Evolutionary conservation across 2,888 invertebrate species (phyloP), one percentile per base, ranked within the genome.

Genomic region (Pterostichus madidus): DNA sequence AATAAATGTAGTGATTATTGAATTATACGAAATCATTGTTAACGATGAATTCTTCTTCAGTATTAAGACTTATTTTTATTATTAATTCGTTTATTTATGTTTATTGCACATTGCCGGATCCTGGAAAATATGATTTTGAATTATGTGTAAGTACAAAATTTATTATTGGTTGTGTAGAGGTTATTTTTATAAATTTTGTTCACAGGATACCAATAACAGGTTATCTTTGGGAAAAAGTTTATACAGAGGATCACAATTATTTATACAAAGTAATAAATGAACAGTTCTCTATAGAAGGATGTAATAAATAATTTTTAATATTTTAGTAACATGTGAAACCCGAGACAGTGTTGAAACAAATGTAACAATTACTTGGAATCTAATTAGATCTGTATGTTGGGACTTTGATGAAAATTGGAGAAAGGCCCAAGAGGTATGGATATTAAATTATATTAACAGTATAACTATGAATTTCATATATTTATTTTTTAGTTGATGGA

Each of bases 191-290:
- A 7, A 83, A 84, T 85, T 39, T 84, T 84, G 35, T 68, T 83
- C 44, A 39, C 56, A 77, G 68, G 46, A 64, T 76, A 32, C 35
- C 10, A 52, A 44, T 3, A 32, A 82, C 11, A 68, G 53, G 75
- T 32, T 80, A 46, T 71, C 61, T 64, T 59, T 83, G 8, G 75
- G 24, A 11, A 94, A 90, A 92, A 96, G 91, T 92, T 90, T 96
- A 86, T 94, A 94, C 89, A 93, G 93, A 87, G 93, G 92, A 84
- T 94, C 96, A 0, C 92, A 94, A 89, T 92, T 96, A 83, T 93
- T 92, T 88, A 92, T 96, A 78, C 91, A 92, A 89, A 91, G 95
- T 95, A 91, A 93, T 17, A 13, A 13, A 75, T 7, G 35, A 52
- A 59, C n/a, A 46, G 10, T 71, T 13, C 15, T 10, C 46, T 39